Evolutionary conservation across 1,140 invertebrate genomes (phyloP), one percentile per base, ranked within the genome.

Genomic region (Ditylenchus dipsaci): DNA sequence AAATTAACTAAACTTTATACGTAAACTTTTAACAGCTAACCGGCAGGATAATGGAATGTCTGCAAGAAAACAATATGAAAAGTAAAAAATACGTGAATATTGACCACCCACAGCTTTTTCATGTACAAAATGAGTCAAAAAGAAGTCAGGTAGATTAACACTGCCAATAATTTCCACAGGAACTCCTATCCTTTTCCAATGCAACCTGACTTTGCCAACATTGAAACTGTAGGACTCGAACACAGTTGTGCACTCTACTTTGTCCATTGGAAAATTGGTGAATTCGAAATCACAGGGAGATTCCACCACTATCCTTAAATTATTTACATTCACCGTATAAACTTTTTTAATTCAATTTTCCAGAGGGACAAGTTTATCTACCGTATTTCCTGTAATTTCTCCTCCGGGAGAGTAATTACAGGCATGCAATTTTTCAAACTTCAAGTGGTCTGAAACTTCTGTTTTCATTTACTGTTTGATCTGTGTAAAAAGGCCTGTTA

Each of bases 201-300:
- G 74, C 56, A 82, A 56, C 21, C 80, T 69, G 0, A 83, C 81
- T 65, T 82, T 82, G 30, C 80, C 80, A 23, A 82, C 81, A 62
- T 82, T 82, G 33, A 82, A 82, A 1, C 75, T 76, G 65, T 82
- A 82, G 38, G 72, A 76, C 56, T 82, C 80, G 60, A 82, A 83
- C 8, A 82, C 69, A 23, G 78, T 78, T 1, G 73, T 76, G 63
- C 80, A 82, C 66, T 81, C 78, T 26, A 83, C 80, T 56, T 71
- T 33, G 63, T 82, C 80, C 43, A 75, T 70, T 23, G 73, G 73
- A 23, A 75, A 75, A 11, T 76, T 78, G 27, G 73, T 76, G 62
- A 81, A 81, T 49, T 81, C 81, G 68, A 82, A 83, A 43, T 77
- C 70, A 64, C 80, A 82, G 0, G 80, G 80, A 9, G 79, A 78